phyloP scores from a whole-genome alignment of 2,797 vertebrate species.

The Falco peregrinus region DNA sequence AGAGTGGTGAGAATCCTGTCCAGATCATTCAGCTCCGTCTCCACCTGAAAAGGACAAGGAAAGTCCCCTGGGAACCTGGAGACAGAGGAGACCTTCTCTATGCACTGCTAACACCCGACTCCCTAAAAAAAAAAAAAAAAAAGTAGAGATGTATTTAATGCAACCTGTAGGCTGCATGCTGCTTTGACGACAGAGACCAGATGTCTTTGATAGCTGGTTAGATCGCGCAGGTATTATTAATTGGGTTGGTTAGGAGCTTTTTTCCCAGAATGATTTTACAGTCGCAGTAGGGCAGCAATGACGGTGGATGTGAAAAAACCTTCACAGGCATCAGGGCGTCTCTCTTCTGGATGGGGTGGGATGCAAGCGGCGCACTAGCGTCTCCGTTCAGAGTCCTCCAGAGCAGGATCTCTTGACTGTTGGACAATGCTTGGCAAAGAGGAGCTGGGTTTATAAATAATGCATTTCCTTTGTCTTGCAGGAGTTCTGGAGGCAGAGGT shows the following conservation, averaged over 20 bases:
- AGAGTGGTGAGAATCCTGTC: neutral
- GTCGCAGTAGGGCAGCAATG: neutral
- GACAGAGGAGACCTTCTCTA: neutral
- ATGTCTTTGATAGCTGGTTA: conserved; percentile 24
- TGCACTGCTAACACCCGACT: neutral
- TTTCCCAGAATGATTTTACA: neutral
- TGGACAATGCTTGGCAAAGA: conserved; percentile 71
- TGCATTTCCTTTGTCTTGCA: conserved; percentile 85
- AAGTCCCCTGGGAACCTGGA: neutral
- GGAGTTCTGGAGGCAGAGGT: conserved; percentile 86
- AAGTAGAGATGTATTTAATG: neutral
- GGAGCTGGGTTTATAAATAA: conserved; percentile 80
- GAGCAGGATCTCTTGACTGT: conserved; percentile 50
- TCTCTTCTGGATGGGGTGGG: neutral
- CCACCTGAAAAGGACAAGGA: neutral
- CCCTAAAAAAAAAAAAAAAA: neutral
- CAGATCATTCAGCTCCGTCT: neutral
- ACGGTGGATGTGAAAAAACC: neutral
- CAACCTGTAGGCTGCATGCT: neutral
- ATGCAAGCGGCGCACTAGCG: rapidly evolving
- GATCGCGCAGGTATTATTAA: neutral
- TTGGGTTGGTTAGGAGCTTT: neutral
- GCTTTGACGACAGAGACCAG: neutral
- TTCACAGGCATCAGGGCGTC: neutral
- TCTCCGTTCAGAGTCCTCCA: neutral